A percentile compares a stretch with the other conserved stretches of the same genome.
These are phyloP conservation scores for Drosophila lowei DNA, from an alignment of 1,140 invertebrate species.

Conservation along the genomic window DNA sequence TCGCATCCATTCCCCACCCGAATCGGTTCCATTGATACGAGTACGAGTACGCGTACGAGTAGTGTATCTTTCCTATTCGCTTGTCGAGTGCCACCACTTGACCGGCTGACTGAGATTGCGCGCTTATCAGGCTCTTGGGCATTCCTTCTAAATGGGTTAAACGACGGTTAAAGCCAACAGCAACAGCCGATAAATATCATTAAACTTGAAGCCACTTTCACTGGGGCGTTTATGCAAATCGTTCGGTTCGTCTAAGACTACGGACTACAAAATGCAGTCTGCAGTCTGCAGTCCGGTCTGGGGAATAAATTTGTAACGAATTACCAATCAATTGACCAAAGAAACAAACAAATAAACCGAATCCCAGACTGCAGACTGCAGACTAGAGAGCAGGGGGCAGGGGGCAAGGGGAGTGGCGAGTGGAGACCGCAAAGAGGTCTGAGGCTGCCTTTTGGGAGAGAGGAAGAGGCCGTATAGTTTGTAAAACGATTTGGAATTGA, in stretches of 20 bases:
- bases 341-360: slow-evolving; percentile 49
- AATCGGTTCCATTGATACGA: slow-evolving; percentile 12
- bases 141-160: slow-evolving; percentile 20
- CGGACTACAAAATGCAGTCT: neutral
- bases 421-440: slow-evolving; percentile 33
- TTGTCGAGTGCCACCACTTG: too few relatives aligned
- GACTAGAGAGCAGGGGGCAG: neutral
- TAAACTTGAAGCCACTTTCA: slow-evolving; percentile 57
- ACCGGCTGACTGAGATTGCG: too few relatives aligned
- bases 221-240: slow-evolving; percentile 51
- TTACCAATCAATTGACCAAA: slow-evolving; percentile 69
- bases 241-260: slow-evolving; percentile 23
- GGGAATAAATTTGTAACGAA: slow-evolving; percentile 60
- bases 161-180: slow-evolving; percentile 26
- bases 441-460: slow-evolving; percentile 2
- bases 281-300: slow-evolving; percentile 3
- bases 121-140: too few relatives aligned
- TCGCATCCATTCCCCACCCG: slow-evolving; percentile 8
- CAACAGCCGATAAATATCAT: slow-evolving; percentile 35
- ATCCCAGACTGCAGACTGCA: slow-evolving; percentile 22
- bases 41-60: too few relatives aligned
- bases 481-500: slow-evolving; percentile 69
- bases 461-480: slow-evolving; percentile 7
- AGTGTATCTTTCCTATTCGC: too few relatives aligned
- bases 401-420: neutral